Base-by-base conservation (phyloP, 2,797 vertebrate species). In the Percopsis omiscomaycus region DNA sequence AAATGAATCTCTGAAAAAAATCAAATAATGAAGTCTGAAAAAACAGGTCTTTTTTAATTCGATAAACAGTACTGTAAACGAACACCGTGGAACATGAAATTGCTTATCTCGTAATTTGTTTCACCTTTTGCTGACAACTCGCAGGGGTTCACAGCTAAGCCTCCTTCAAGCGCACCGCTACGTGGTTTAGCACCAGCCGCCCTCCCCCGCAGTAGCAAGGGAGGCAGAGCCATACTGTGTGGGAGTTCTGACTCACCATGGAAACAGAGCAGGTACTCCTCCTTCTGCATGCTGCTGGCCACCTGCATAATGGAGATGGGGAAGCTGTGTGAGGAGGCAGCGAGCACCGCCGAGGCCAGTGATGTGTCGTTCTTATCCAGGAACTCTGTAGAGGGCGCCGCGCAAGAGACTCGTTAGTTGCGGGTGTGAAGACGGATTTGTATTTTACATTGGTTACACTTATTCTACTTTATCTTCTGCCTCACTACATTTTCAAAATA, bases 251-350 rank as follows among this genome's bases (percentile, higher is more conserved):
- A 10, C 46, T 83, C 73, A 96, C 95, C 95, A 1, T 96, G 95
- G 86, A 95, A 96, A 80, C 95, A 96, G 55, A 96, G 93, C 78
- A 96, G 86, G 64, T 95, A 95, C 66, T 96, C 95, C 54, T 96
- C 95, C 71, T 94, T 92, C 91, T 95, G 94, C 52, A 93, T 91
- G 0, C 92, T 68, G 1, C 91, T 82, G 64, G 94, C 95, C 84
- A 95, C 94, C 84, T 95, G 95, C 88, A 94, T 90, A 72, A 96
- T 94, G 16, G 94, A 92, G 60, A 96, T 93, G 1, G 95, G 95
- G 72, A 95, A 96, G 66, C 94, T 93, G 88, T 94, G 93, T 76
- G 92, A 93, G 10, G 95, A 94, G n/a, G 94, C 88, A 42, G 93
- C 94, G 66, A 95, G 95, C 68, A 96, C 89, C 5, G 94, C 94